phyloP scores from a whole-genome alignment of 2,888 invertebrate genomes.

The Ochropacha duplaris region DNA sequence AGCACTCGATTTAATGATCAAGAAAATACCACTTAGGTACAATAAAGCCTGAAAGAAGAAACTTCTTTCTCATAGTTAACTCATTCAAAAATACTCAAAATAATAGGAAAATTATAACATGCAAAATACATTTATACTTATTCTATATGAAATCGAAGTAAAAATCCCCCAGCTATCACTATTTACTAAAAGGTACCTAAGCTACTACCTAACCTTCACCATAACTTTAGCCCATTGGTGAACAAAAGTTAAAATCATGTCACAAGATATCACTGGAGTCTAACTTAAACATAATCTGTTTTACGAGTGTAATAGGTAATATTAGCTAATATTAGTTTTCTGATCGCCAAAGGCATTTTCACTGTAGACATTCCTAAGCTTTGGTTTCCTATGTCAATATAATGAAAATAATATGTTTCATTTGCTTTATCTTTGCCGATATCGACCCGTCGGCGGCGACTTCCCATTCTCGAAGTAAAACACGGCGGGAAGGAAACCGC shows the following conservation, averaged over 20 bases:
- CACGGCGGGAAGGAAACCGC: slow-evolving; percentile 83
- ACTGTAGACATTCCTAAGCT: neutral
- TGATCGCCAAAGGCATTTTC: neutral
- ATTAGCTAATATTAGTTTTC: too few relatives aligned
- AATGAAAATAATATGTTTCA: slow-evolving; percentile 37
- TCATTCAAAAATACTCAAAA: neutral
- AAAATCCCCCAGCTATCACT: too few relatives aligned
- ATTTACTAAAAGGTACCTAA: too few relatives aligned
- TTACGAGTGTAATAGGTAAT: too few relatives aligned
- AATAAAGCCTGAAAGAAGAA: neutral
- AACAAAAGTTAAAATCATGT: too few relatives aligned
- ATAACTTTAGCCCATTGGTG: too few relatives aligned
- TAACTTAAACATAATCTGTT: too few relatives aligned
- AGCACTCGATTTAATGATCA: slow-evolving; percentile 6
- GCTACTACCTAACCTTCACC: too few relatives aligned
- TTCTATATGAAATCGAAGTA: too few relatives aligned
- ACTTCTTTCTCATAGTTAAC: neutral
- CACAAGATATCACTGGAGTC: too few relatives aligned
- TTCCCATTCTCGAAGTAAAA: slow-evolving; percentile 83
- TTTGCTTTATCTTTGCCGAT: slow-evolving; percentile 69
- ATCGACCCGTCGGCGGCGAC: slow-evolving; percentile 82
- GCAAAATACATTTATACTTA: neutral
- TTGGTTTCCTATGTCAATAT: slow-evolving; percentile 1
- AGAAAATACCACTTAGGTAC: neutral
- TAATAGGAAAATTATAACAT: too few relatives aligned